Evolutionary conservation across 1,140 invertebrate genomes (phyloP).

Genomic region (Amphibalanus amphitrite): DNA sequence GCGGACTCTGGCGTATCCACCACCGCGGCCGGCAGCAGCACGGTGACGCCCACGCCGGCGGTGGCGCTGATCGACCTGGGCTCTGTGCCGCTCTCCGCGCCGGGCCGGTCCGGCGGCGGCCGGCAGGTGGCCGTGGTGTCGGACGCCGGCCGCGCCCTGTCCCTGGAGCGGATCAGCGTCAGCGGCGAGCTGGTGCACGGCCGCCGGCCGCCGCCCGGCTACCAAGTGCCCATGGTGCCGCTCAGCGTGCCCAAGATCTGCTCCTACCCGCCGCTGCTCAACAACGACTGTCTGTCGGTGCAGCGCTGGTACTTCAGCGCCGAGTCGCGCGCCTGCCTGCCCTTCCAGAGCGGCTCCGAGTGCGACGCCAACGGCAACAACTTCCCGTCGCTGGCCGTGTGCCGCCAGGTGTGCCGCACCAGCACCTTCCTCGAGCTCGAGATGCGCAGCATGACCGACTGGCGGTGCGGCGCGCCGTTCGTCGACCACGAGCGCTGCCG

Average conservation of each 20-base stretch:
- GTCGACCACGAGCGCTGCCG: neutral
- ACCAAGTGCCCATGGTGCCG: neutral
- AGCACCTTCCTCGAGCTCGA: neutral
- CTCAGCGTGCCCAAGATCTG: slow-evolving; percentile 1
- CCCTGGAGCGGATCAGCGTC: neutral
- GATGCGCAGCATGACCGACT: neutral
- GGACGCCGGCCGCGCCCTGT: neutral
- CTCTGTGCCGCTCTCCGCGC: too few species aligned
- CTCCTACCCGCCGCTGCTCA: neutral
- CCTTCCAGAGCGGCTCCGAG: neutral
- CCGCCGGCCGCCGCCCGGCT: too few species aligned
- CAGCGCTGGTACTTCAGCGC: neutral
- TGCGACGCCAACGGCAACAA: slow-evolving; percentile 5
- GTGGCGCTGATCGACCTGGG: too few species aligned
- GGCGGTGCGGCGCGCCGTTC: neutral
- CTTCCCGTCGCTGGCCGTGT: neutral
- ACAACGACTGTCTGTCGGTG: neutral
- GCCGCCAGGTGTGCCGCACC: neutral
- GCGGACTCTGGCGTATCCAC: too few species aligned
- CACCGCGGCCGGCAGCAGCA: too few species aligned
- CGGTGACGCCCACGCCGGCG: too few species aligned
- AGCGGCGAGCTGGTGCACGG: neutral
- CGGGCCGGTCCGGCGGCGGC: too few species aligned
- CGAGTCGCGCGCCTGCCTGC: neutral
- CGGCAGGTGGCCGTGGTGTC: too few species aligned